Evolutionary conservation across 2,888 invertebrate species (phyloP).

Genomic region (Melinopterus prodromus): DNA sequence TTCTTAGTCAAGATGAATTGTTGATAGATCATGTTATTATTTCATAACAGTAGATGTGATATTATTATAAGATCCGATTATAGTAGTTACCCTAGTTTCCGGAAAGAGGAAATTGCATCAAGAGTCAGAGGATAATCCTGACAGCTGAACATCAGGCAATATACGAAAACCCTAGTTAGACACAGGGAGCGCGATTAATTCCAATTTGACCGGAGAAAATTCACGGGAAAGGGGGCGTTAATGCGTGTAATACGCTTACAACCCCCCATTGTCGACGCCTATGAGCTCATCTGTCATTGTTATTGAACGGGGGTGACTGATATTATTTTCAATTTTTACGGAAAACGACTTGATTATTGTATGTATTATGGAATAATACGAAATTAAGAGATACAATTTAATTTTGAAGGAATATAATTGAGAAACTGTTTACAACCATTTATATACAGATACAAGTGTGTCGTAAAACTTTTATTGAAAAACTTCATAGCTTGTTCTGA

Average conservation of each 20-base stretch:
- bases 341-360: neutral
- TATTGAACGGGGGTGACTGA: neutral
- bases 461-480: no score
- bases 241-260: conserved; percentile 15
- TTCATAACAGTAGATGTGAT: neutral
- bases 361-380: no score
- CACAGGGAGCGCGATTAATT: neutral
- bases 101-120: neutral
- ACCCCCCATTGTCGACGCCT: neutral
- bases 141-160: neutral
- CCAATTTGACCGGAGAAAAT: neutral
- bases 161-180: neutral
- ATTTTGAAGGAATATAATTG: no score
- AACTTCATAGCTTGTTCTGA: no score
- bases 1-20: no score
- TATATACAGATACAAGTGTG: no score
- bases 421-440: no score
- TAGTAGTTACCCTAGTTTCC: neutral
- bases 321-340: conserved; percentile 4
- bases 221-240: neutral
- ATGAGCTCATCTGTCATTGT: neutral
- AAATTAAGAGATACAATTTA: no score
- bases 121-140: neutral
- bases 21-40: no score
- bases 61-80: neutral